phyloP scores from a whole-genome alignment of 2,113 vertebrate genomes.

The Rhinolophus sinicus region DNA sequence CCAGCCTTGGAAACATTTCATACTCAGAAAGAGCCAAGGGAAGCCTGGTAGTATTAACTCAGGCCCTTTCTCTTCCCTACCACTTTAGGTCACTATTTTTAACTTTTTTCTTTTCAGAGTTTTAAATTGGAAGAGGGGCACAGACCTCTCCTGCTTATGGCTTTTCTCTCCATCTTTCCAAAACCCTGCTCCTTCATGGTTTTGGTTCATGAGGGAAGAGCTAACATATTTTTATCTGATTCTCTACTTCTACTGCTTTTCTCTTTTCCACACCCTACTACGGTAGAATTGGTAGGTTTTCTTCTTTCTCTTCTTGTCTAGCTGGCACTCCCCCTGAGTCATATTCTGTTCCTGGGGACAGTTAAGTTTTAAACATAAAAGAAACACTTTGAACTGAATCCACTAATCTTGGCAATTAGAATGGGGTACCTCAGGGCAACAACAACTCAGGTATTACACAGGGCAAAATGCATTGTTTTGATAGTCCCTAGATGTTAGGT shows the following conservation, averaged over 20 bases:
- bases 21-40: not conserved
- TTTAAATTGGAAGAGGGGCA: not conserved
- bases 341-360: not conserved
- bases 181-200: not conserved
- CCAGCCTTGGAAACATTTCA: not conserved
- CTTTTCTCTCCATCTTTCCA: not conserved
- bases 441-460: not conserved
- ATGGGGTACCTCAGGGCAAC: not conserved
- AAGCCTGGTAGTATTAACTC: not conserved
- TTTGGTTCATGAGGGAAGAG: not conserved
- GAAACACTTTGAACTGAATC: not conserved
- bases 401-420: not conserved
- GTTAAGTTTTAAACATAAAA: not conserved
- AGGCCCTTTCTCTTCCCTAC: not conserved
- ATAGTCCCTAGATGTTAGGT: not conserved
- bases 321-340: not conserved
- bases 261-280: not conserved
- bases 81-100: not conserved
- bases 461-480: not conserved
- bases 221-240: not conserved
- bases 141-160: not conserved
- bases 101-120: not conserved
- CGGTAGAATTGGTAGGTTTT: not conserved
- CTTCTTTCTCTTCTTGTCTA: not conserved
- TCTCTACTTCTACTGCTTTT: not conserved